These are phyloP conservation scores for Sminthopsis crassicaudata DNA, from an alignment of 2,113 vertebrate species.

Conservation along the genomic window DNA sequence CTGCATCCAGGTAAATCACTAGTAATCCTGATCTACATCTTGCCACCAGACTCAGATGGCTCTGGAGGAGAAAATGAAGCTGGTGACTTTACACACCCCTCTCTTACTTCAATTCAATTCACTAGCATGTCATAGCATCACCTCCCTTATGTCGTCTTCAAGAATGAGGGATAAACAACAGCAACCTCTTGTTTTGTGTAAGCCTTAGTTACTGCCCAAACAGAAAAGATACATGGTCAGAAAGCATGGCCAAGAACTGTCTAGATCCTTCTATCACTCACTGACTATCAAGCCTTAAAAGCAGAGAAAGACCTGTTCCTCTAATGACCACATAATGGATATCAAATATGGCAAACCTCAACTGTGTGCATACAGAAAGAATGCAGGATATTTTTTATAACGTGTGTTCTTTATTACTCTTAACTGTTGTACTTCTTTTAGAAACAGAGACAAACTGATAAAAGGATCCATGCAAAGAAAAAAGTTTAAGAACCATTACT, in stretches of 20 bases:
- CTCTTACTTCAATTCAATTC: no score
- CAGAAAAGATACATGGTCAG: not conserved
- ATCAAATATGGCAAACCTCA: not conserved
- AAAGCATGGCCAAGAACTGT: not conserved
- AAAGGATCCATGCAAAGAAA: not conserved
- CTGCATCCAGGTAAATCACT: no score
- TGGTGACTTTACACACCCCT: no score
- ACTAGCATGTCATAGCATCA: no score
- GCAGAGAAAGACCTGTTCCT: not conserved
- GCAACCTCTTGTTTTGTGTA: not conserved
- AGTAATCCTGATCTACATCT: no score
- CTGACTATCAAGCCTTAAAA: no score
- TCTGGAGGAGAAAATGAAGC: no score
- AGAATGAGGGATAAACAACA: no score
- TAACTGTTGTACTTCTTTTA: not conserved
- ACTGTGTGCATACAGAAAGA: not conserved
- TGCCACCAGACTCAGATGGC: no score
- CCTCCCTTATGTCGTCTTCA: no score
- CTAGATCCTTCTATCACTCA: not conserved
- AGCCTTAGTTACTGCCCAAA: not conserved
- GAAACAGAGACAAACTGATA: not conserved
- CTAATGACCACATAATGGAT: not conserved
- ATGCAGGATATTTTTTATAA: not conserved
- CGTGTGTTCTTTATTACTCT: not conserved
- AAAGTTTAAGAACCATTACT: not conserved